A percentile compares a stretch with the other conserved stretches of the same genome.
These are phyloP conservation scores for Drosophila pegasa DNA, from an alignment of 2,888 invertebrate species.

Conservation along the genomic window DNA sequence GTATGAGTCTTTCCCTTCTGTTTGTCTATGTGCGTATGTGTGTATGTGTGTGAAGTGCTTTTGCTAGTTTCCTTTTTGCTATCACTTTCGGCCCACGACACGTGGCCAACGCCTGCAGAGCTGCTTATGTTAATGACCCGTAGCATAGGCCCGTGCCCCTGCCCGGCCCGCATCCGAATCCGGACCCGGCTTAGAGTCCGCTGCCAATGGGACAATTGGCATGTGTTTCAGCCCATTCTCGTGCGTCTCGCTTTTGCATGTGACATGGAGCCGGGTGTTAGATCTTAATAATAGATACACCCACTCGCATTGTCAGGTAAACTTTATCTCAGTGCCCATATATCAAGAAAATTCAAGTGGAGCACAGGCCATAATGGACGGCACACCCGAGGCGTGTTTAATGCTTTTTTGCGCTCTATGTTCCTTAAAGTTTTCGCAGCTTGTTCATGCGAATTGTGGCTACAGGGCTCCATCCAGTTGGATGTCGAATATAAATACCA, in stretches of 20 bases:
- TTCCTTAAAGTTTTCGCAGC: slow-evolving; percentile 19
- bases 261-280: slow-evolving; percentile 40
- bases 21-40: slow-evolving; percentile 2
- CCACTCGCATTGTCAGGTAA: slow-evolving; percentile 64
- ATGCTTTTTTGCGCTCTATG: slow-evolving; percentile 15
- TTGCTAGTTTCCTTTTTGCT: slow-evolving; percentile 60
- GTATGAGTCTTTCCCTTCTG: not conserved
- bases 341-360: slow-evolving; percentile 70
- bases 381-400: slow-evolving; percentile 14
- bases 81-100: slow-evolving; percentile 53
- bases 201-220: slow-evolving; percentile 65
- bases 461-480: slow-evolving; percentile 5
- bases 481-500: slow-evolving; percentile 37
- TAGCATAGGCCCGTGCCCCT: slow-evolving; percentile 16
- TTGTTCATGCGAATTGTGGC: slow-evolving; percentile 11
- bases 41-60: slow-evolving; percentile 50
- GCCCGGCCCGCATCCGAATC: slow-evolving; percentile 2
- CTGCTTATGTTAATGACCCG: slow-evolving; percentile 74
- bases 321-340: slow-evolving; percentile 65
- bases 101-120: slow-evolving; percentile 72
- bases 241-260: slow-evolving; percentile 31
- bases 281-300: slow-evolving; percentile 73
- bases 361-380: slow-evolving; percentile 10
- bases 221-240: slow-evolving; percentile 63
- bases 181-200: slow-evolving; percentile 37